Percentiles rank a stretch among this genome's conserved stretches.
Conservation (phyloP, 2,113 vertebrate species). For the Ceyx cyanopectus region DNA sequence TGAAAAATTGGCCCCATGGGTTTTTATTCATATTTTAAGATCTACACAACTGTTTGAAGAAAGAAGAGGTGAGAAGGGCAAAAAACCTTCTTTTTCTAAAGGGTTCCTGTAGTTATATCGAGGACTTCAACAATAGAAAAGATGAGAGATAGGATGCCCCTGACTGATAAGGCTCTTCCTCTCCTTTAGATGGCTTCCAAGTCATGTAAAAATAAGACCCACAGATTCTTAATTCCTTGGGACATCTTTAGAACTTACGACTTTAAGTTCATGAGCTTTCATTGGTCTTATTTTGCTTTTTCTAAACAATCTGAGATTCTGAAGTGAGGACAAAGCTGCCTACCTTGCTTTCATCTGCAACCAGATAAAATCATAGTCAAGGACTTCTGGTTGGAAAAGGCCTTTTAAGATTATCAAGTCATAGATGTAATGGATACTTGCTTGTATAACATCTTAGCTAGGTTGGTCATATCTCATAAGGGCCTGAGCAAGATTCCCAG, state of each 20-base stretch:
- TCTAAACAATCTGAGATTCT: conserved; percentile 5
- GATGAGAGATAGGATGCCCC: conserved; percentile 43
- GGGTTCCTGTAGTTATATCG: conserved; percentile 37
- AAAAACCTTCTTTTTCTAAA: conserved; percentile 31
- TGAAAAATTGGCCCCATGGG: conserved; percentile 7
- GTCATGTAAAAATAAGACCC: not conserved
- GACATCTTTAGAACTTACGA: not conserved
- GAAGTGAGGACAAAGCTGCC: conserved; percentile 30
- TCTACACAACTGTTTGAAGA: conserved; percentile 32
- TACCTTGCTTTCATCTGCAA: conserved; percentile 29
- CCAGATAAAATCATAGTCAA: not conserved
- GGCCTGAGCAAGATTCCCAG: not conserved
- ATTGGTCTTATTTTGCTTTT: conserved; percentile 18
- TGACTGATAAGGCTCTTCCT: conserved; percentile 36
- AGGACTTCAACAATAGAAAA: conserved; percentile 57
- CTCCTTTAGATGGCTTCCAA: conserved; percentile 12
- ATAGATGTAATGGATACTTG: not conserved
- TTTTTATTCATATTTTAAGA: conserved; percentile 35
- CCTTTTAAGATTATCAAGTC: not conserved
- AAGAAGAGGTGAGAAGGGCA: conserved; percentile 69
- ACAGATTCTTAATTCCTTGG: not conserved
- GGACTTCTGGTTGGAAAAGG: not conserved
- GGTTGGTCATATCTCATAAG: not conserved
- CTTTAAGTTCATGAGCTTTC: not conserved
- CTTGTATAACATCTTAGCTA: not conserved